Conservation (phyloP, 2,113 vertebrate genomes). For the Phaethornis superciliosus region DNA sequence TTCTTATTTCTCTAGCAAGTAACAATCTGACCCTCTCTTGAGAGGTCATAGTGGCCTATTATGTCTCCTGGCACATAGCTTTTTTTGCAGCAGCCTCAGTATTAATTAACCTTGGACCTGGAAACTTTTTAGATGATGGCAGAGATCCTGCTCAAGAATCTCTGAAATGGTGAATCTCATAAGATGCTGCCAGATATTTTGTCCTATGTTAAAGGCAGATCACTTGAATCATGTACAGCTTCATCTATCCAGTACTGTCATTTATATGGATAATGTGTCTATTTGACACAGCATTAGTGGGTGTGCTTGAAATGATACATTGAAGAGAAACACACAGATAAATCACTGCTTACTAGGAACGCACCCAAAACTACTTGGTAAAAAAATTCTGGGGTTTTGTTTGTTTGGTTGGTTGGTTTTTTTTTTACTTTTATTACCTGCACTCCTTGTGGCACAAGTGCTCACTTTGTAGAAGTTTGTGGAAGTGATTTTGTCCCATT, state of each 20-base stretch:
- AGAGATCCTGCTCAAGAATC: background rate
- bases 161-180: background rate
- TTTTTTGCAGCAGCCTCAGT: background rate
- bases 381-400: fast-evolving
- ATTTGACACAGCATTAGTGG: background rate
- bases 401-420: no score
- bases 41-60: background rate
- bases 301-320: background rate
- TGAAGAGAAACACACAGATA: background rate
- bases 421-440: background rate
- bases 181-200: background rate
- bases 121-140: background rate
- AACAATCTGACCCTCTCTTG: conserved; percentile 1
- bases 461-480: background rate
- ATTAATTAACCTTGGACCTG: conserved; percentile 1
- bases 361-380: background rate
- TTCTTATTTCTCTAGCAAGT: conserved; percentile 16
- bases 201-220: background rate
- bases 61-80: background rate
- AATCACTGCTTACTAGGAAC: background rate
- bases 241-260: background rate
- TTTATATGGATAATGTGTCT: conserved; percentile 1
- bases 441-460: background rate
- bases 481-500: background rate
- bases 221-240: background rate